These are phyloP conservation scores for Cinclus cinclus DNA, from an alignment of 2,113 vertebrate species.

Conservation along the genomic window DNA sequence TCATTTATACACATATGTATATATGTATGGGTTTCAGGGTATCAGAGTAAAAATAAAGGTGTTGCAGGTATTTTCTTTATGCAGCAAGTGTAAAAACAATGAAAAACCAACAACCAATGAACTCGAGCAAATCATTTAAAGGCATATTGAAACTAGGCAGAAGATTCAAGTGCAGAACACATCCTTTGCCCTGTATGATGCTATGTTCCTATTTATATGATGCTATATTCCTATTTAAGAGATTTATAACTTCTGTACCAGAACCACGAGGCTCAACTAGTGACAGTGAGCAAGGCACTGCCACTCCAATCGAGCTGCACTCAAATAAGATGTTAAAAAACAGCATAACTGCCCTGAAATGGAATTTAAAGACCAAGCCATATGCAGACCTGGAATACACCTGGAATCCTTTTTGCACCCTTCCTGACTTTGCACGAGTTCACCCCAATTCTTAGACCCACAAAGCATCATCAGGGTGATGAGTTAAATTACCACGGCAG, in stretches of 20 bases:
- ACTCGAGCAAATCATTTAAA: neutral
- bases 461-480: constrained; percentile 20
- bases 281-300: neutral
- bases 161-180: neutral
- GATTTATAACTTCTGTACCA: neutral
- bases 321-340: neutral
- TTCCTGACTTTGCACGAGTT: neutral
- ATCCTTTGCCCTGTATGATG: neutral
- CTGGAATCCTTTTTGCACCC: neutral
- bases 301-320: neutral
- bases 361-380: neutral
- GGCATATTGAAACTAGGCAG: neutral
- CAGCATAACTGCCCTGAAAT: neutral
- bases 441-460: constrained; percentile 25
- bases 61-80: neutral
- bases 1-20: rapidly evolving
- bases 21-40: neutral
- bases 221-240: neutral
- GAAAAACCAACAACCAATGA: neutral
- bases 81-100: neutral
- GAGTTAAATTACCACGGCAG: constrained; percentile 29
- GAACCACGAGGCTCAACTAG: neutral
- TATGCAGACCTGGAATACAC: neutral
- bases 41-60: neutral
- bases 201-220: neutral